phyloP scores from a whole-genome alignment of 2,888 invertebrate species.

The Bombyx huttoni region DNA sequence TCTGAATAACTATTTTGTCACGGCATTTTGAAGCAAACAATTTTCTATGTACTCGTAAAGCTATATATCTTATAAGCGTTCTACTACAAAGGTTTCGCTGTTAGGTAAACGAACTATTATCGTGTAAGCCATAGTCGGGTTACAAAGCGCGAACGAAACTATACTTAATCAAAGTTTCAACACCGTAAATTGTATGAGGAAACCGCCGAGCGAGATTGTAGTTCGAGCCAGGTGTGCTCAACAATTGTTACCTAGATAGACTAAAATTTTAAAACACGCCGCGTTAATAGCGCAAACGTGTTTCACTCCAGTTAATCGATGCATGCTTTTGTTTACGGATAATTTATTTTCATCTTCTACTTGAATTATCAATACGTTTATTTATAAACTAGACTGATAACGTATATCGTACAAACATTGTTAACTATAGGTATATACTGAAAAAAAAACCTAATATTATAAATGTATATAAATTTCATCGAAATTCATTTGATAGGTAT shows the following conservation, averaged over 20 bases:
- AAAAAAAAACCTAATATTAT: neutral
- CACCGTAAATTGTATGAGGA: conserved; percentile 18
- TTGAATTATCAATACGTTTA: neutral
- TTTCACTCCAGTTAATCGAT: conserved; percentile 1
- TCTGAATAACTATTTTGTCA: neutral
- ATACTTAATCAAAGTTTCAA: conserved; percentile 19
- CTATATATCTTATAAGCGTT: neutral
- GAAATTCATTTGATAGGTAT: too few species aligned
- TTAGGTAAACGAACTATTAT: conserved; percentile 12
- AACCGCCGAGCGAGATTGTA: conserved; percentile 12
- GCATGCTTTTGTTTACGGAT: neutral
- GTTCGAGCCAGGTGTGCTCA: conserved; percentile 5
- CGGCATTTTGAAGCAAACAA: neutral
- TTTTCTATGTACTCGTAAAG: neutral
- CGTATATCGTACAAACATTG: neutral
- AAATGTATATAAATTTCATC: too few species aligned
- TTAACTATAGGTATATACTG: too few species aligned
- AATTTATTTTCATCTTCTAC: neutral
- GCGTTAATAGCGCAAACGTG: conserved; percentile 4
- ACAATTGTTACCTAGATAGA: conserved; percentile 3
- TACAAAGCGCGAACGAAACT: conserved; percentile 11
- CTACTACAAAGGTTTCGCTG: conserved; percentile 6
- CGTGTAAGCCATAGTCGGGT: conserved; percentile 10
- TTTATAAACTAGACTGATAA: neutral
- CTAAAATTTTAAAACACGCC: conserved; percentile 4